Base-by-base conservation (phyloP, 1,140 invertebrate species). In the Drosophila tani region DNA sequence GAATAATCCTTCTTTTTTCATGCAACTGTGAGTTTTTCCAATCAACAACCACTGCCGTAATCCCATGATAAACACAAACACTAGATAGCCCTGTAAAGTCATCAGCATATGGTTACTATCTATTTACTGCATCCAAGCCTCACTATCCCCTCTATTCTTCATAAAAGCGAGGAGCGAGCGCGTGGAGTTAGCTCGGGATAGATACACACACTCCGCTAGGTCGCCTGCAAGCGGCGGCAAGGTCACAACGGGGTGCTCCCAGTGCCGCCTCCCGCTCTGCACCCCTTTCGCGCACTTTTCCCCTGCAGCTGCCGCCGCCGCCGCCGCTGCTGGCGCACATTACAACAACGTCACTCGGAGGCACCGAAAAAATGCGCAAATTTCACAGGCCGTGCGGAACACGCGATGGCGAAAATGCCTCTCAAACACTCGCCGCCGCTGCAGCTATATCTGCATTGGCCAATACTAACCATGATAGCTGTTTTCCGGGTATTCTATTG, bases 201-300 rank as follows among this genome's bases (percentile, higher is more conserved):
- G 65, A 79, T 79, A 79, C 75, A 78, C 67, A 75, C 66, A 49
- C 69, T 57, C 45, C 17, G 27, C n/a, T 32, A 17, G 45, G 63
- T 11, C 8, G 43, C 43, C 38, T 47, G 29, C 56, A 29, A 55
- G 45, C 35, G 38, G 38, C 35, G 19, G 27, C 75, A 78, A 78
- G 75, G 75, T 78, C 75, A 78, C 53, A 24, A 40, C 66, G 19
- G 41, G 49, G 53, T 65, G 64, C 55, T 68, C 19, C 27, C 29
- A 27, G 4, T 7, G n/a, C 24, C 43, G 5, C 17, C n/a, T n/a
- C 19, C 35, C 29, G 17, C 62, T 11, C 21, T 12, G 8, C n/a
- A 4, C 1, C 15, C 12, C 14, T 9, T 11, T 1, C 24, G 55
- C 27, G 49, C 60, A 63, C 60, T 66, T 66, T 66, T 4, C 68